A percentile compares a stretch with the other conserved stretches of the same genome.
Conservation (phyloP, 2,888 invertebrate genomes). For the Adineta ricciae region DNA sequence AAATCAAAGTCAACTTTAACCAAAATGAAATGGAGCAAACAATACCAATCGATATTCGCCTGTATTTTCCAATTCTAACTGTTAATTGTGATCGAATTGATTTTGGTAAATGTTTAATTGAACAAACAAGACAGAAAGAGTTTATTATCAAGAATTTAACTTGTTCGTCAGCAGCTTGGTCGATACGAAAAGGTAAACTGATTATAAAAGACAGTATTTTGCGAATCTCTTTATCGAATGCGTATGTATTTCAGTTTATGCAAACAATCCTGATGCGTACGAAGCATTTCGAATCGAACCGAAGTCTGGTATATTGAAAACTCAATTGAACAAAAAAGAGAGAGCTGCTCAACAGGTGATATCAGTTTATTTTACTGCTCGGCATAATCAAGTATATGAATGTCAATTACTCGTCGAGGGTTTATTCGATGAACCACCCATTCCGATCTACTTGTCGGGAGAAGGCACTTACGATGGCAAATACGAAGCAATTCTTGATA, state of each 20-base stretch:
- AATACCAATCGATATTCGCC: neutral
- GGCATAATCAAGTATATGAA: neutral
- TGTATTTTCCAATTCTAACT: neutral
- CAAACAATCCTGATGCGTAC: neutral
- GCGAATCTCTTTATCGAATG: no score
- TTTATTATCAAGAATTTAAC: neutral
- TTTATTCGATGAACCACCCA: neutral
- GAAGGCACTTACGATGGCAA: neutral
- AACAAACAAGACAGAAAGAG: conserved; percentile 1
- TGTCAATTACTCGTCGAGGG: neutral
- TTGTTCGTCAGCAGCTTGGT: neutral
- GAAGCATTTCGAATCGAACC: conserved; percentile 12
- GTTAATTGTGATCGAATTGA: neutral
- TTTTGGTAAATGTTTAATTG: neutral
- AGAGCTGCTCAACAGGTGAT: neutral
- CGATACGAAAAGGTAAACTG: neutral
- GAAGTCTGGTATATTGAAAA: neutral
- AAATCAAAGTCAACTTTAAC: neutral
- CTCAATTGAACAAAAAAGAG: neutral
- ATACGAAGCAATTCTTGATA: conserved; percentile 16
- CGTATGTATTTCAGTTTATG: neutral
- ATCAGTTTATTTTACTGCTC: neutral
- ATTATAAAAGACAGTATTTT: no score
- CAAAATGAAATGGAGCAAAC: neutral
- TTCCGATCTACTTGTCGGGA: neutral